Evolutionary conservation across 1,140 invertebrate genomes (phyloP).

Genomic region (Drosophila ohnishii): DNA sequence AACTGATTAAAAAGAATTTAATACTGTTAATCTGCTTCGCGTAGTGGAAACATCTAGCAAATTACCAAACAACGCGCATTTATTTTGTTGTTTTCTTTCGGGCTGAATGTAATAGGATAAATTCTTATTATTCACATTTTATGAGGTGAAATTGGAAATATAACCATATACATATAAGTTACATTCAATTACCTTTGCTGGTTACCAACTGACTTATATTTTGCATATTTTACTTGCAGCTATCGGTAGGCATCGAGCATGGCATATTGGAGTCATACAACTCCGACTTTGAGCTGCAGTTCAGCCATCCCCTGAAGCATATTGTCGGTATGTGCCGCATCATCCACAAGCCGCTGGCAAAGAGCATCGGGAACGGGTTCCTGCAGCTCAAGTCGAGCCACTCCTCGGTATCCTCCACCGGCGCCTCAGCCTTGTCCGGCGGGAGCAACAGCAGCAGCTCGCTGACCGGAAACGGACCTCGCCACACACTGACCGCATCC

Average conservation of each 20-base stretch:
- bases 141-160: too few relatives aligned
- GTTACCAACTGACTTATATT: not conserved
- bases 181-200: not conserved
- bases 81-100: not conserved
- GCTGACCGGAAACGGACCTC: constrained; percentile 60
- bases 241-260: constrained; percentile 86
- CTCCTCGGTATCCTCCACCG: constrained; percentile 17
- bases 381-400: constrained; percentile 67
- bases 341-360: constrained; percentile 72
- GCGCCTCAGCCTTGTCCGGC: constrained; percentile 28
- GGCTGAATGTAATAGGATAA: not conserved
- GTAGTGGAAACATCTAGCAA: constrained; percentile 63
- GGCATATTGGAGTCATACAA: constrained; percentile 86
- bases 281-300: constrained; percentile 86
- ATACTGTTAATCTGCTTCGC: constrained; percentile 79
- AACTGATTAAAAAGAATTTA: constrained; percentile 81
- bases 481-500: constrained; percentile 73
- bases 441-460: constrained; percentile 22
- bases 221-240: constrained; percentile 83
- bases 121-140: not conserved
- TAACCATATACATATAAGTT: too few relatives aligned
- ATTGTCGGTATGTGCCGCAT: constrained; percentile 84
- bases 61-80: constrained; percentile 34
- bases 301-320: constrained; percentile 86
- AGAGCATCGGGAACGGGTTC: constrained; percentile 77